phyloP scores from a whole-genome alignment of 2,797 vertebrate genomes.

The Malurus leucopterus region DNA sequence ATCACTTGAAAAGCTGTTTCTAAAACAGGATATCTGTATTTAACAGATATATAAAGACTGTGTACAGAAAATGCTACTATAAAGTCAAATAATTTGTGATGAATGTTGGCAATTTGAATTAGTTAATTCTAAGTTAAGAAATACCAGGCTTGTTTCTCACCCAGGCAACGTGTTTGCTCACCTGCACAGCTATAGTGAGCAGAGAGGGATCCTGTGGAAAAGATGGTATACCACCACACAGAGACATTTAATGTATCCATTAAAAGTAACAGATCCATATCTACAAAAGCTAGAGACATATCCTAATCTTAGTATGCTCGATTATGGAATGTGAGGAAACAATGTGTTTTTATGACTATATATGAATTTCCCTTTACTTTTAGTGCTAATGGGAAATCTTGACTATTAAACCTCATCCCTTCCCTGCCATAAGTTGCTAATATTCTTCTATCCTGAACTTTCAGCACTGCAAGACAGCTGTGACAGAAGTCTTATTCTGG shows the following conservation, averaged over 20 bases:
- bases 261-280: too few relatives aligned
- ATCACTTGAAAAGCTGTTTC: background rate
- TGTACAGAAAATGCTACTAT: background rate
- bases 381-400: background rate
- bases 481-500: background rate
- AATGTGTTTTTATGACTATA: background rate
- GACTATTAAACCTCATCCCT: background rate
- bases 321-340: background rate
- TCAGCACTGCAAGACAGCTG: background rate
- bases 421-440: background rate
- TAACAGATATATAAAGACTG: background rate
- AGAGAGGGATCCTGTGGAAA: background rate
- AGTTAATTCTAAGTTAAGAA: background rate
- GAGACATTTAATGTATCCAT: background rate
- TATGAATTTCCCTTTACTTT: rapidly evolving
- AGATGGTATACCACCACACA: rapidly evolving
- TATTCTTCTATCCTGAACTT: background rate
- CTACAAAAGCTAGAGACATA: background rate
- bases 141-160: background rate
- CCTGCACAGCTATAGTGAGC: background rate
- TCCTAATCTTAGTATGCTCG: background rate
- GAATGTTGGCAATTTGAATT: background rate
- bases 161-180: background rate
- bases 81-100: background rate
- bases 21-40: background rate